These are phyloP conservation scores for Lepidurus apus DNA, from an alignment of 1,140 invertebrate species.

Conservation along the genomic window DNA sequence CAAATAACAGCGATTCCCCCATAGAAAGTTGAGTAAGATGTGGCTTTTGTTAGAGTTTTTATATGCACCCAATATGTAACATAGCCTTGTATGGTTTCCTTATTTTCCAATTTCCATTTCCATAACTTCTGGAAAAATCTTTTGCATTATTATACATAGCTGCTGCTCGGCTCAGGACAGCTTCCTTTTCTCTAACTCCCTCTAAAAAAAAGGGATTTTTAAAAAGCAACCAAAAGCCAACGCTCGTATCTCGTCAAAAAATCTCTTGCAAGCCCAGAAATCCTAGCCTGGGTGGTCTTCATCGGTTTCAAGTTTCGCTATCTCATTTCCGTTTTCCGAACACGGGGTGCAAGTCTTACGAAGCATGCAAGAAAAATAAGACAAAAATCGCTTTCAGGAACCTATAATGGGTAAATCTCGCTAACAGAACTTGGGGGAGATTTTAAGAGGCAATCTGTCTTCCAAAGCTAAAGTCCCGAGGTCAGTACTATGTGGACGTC, in stretches of 20 bases:
- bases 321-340: slow-evolving; percentile 15
- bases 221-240: background rate
- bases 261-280: background rate
- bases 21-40: background rate
- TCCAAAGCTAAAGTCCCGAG: background rate
- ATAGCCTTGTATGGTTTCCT: background rate
- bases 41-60: background rate
- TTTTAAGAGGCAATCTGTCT: background rate
- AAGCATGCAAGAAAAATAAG: background rate
- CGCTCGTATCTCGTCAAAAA: background rate
- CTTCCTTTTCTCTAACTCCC: background rate
- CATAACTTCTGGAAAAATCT: background rate
- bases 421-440: background rate
- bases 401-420: background rate
- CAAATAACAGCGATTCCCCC: background rate
- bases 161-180: background rate
- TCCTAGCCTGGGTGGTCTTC: slow-evolving; percentile 12
- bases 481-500: background rate
- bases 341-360: background rate
- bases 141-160: background rate
- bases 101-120: background rate
- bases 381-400: background rate
- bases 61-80: slow-evolving; percentile 8
- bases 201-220: background rate
- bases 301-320: slow-evolving; percentile 2